Percentiles rank a stretch among this genome's conserved stretches.
Conservation (phyloP, 2,797 vertebrate genomes). For the Acipenser oxyrinchus region DNA sequence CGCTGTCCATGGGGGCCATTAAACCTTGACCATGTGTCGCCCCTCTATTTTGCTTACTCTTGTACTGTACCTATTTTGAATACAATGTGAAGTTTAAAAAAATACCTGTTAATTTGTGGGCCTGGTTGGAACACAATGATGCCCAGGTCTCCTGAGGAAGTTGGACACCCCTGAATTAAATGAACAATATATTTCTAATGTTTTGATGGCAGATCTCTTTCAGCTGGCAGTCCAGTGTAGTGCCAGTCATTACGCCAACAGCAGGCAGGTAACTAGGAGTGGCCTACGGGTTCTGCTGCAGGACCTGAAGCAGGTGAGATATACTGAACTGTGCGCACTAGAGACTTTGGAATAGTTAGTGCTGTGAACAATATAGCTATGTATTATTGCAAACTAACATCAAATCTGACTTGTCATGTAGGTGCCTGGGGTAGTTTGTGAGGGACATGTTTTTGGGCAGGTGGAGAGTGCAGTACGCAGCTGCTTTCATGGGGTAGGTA, state of each 20-base stretch:
- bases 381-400: no score
- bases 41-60: no score
- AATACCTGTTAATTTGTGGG: no score
- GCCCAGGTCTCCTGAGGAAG: no score
- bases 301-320: slow-evolving; percentile 68
- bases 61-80: no score
- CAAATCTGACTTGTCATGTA: slow-evolving; percentile 27
- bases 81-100: no score
- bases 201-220: slow-evolving; percentile 58
- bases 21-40: no score
- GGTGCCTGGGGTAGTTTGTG: slow-evolving; percentile 67
- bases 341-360: no score
- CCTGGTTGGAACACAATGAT: no score
- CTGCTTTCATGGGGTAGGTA: slow-evolving; percentile 60
- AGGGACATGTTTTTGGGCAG: slow-evolving; percentile 45
- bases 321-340: background rate
- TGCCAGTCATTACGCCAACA: slow-evolving; percentile 19
- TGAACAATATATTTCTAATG: no score
- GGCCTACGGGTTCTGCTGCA: slow-evolving; percentile 60
- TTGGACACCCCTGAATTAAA: background rate
- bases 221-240: slow-evolving; percentile 44
- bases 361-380: no score
- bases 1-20: no score
- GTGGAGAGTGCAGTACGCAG: slow-evolving; percentile 57
- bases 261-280: slow-evolving; percentile 45